These are phyloP conservation scores for Baryphthengus martii DNA, from an alignment of 2,113 vertebrate species.

Conservation along the genomic window DNA sequence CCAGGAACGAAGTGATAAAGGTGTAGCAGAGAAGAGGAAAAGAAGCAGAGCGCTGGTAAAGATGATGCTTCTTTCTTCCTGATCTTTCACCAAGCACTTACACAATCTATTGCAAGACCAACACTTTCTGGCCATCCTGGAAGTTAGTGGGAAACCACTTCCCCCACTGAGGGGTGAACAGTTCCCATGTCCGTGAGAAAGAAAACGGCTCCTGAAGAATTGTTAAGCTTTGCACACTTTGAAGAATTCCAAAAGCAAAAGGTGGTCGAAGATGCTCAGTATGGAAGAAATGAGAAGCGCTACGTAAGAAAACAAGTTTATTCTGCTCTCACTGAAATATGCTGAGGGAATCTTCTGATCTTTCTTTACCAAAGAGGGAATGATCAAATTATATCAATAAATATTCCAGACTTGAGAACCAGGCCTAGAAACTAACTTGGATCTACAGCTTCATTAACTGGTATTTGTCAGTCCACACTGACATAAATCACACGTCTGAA, in stretches of 20 bases:
- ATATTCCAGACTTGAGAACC: neutral
- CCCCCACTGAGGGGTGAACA: neutral
- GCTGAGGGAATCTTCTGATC: neutral
- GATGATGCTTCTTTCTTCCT: neutral
- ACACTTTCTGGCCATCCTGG: neutral
- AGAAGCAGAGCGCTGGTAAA: neutral
- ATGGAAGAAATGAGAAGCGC: neutral
- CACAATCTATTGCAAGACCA: neutral
- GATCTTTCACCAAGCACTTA: neutral
- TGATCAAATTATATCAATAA: neutral
- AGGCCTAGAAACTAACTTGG: neutral
- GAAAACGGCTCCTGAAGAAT: neutral
- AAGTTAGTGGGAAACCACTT: neutral
- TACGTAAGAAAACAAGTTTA: neutral
- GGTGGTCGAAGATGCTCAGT: fast-evolving
- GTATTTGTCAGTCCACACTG: fast-evolving
- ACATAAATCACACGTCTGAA: neutral
- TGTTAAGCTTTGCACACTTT: neutral
- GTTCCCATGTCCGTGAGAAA: neutral
- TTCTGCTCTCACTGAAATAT: neutral
- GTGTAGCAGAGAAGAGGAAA: neutral
- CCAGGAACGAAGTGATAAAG: neutral
- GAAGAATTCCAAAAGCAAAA: neutral
- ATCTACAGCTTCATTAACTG: neutral
- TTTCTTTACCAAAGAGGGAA: neutral